Conservation (phyloP, 2,797 vertebrate species). For the Fratercula arctica region DNA sequence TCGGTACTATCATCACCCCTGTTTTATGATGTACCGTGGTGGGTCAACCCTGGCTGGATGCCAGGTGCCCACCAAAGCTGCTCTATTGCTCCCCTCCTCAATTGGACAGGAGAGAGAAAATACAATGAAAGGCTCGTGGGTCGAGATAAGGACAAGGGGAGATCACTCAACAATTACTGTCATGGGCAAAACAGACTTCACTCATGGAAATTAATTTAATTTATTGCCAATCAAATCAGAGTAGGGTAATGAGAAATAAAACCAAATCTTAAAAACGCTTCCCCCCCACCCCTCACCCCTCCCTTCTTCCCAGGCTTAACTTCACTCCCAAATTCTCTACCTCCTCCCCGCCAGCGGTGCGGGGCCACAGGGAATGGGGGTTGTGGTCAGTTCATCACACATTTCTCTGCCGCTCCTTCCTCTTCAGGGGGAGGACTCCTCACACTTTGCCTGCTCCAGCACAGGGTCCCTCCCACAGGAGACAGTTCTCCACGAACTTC, state of each 20-base stretch:
- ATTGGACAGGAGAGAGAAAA: neutral
- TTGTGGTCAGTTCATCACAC: too few species aligned
- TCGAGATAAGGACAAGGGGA: neutral
- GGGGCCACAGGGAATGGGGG: too few species aligned
- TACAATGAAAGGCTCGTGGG: neutral
- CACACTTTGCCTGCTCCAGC: too few species aligned
- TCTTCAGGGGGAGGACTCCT: too few species aligned
- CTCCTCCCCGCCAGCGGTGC: too few species aligned
- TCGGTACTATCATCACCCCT: neutral
- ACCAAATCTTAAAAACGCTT: neutral
- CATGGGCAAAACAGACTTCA: neutral
- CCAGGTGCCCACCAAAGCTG: neutral
- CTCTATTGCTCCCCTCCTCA: neutral
- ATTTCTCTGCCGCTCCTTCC: too few species aligned
- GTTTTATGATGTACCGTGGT: neutral
- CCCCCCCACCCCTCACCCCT: neutral
- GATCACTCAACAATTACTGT: neutral
- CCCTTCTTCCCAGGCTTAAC: neutral
- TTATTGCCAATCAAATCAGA: neutral
- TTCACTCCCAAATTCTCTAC: neutral
- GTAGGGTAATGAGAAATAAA: neutral
- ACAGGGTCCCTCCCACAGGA: too few species aligned
- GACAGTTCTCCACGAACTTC: too few species aligned
- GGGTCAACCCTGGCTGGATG: neutral
- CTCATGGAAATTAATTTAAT: neutral